Percentiles rank a stretch among this genome's conserved stretches.
These are phyloP conservation scores for Manduca sexta DNA, from an alignment of 1,140 invertebrate genomes.

Conservation along the genomic window DNA sequence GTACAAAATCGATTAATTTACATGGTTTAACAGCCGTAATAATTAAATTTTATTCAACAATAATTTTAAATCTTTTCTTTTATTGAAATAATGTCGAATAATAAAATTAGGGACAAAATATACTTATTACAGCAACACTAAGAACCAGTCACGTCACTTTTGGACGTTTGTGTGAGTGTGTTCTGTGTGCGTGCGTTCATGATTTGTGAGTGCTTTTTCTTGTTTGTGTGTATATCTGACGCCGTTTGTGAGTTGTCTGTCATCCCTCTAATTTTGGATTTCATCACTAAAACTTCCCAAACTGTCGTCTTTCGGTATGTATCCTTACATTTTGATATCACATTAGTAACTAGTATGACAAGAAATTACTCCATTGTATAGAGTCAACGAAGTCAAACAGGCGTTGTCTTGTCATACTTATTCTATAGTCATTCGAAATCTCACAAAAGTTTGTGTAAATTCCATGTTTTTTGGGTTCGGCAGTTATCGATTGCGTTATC, in stretches of 20 bases:
- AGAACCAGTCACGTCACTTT: conserved; percentile 51
- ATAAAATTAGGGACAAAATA: background rate
- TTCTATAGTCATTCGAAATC: background rate
- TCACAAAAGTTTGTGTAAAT: conserved; percentile 6
- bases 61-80: no score
- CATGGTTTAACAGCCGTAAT: no score
- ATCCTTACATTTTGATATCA: conserved; percentile 20
- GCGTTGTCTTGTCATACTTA: conserved; percentile 42
- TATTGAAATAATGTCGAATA: no score
- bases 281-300: conserved; percentile 68
- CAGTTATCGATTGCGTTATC: conserved; percentile 41
- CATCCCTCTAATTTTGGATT: conserved; percentile 64
- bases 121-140: conserved; percentile 26
- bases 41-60: no score
- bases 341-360: conserved; percentile 5
- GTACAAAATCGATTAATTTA: no score
- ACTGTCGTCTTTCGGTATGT: conserved; percentile 62
- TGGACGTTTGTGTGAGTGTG: conserved; percentile 49
- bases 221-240: conserved; percentile 69
- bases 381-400: conserved; percentile 29
- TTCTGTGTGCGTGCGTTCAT: conserved; percentile 41
- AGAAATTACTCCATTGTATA: background rate
- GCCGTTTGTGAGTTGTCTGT: conserved; percentile 59
- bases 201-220: conserved; percentile 44
- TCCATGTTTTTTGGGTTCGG: conserved; percentile 14